Evolutionary conservation across 2,888 invertebrate genomes (phyloP).

Genomic region (Muscina levida): DNA sequence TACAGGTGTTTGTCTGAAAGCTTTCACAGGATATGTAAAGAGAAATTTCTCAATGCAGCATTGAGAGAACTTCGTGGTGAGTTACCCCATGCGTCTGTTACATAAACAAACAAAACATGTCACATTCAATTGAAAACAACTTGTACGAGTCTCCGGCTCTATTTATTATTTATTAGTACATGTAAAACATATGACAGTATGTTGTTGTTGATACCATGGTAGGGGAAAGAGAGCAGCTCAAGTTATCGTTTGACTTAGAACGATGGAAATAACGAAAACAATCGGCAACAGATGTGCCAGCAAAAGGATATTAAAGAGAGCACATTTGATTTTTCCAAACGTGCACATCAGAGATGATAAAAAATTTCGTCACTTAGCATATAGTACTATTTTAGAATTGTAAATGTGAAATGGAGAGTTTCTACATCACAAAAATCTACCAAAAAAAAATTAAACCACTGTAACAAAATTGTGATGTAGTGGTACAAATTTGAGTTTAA

Average conservation of each 20-base stretch:
- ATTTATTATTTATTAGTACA: neutral
- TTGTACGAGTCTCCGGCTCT: slow-evolving; percentile 56
- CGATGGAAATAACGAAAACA: neutral
- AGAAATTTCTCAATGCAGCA: slow-evolving; percentile 18
- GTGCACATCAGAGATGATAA: neutral
- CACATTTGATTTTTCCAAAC: neutral
- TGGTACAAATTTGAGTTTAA: no score
- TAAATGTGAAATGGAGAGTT: no score
- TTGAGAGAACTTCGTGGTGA: slow-evolving; percentile 43
- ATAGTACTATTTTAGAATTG: no score
- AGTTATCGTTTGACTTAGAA: neutral
- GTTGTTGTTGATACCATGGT: neutral
- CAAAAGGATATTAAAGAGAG: slow-evolving; percentile 33
- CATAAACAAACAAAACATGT: slow-evolving; percentile 42
- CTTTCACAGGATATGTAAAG: neutral
- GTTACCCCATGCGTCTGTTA: slow-evolving; percentile 24
- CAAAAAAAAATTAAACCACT: no score
- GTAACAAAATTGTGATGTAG: no score
- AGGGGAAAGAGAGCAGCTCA: neutral
- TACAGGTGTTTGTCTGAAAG: slow-evolving; percentile 60
- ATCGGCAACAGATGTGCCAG: slow-evolving; percentile 31
- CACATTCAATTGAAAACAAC: slow-evolving; percentile 55
- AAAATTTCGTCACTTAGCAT: no score
- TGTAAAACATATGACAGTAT: slow-evolving; percentile 16
- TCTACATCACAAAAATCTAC: no score